Conservation (phyloP, 2,797 vertebrate genomes). For the Pipistrellus pipistrellus region DNA sequence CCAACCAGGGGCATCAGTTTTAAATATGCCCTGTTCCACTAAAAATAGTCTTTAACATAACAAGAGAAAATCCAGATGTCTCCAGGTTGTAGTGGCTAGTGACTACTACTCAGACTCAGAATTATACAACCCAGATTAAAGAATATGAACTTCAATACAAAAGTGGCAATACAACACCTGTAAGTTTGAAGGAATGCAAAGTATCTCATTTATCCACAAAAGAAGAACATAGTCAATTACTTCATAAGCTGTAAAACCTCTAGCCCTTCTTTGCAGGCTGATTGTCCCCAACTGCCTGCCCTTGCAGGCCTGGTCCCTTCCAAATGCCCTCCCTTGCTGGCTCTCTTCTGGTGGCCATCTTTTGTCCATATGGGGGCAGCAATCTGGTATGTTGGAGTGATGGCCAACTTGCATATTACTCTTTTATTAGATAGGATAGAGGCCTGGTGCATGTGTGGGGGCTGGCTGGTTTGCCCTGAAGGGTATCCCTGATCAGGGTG, state of each 20-base stretch:
- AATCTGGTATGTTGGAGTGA: no score
- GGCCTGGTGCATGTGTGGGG: no score
- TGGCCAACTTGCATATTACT: no score
- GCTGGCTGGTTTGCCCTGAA: no score
- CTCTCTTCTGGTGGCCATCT: no score
- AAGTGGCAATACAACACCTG: neutral
- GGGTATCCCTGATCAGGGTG: no score
- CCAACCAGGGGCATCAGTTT: neutral
- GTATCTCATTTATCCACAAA: neutral
- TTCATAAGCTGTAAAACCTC: constrained; percentile 14
- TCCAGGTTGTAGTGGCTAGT: neutral
- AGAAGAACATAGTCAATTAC: neutral
- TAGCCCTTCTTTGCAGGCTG: neutral
- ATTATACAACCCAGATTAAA: neutral
- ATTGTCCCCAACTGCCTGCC: no score
- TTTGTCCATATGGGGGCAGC: no score
- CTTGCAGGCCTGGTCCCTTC: no score
- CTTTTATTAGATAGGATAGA: no score
- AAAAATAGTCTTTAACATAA: constrained; percentile 47
- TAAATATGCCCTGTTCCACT: neutral
- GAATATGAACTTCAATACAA: constrained; percentile 15
- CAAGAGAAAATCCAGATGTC: neutral
- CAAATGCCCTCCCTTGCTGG: no score
- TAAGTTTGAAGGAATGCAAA: constrained; percentile 35
- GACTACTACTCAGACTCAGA: neutral